A percentile compares a stretch with the other conserved stretches of the same genome.
These are phyloP conservation scores for Athalia circularis DNA, from an alignment of 2,888 invertebrate genomes.

Conservation along the genomic window DNA sequence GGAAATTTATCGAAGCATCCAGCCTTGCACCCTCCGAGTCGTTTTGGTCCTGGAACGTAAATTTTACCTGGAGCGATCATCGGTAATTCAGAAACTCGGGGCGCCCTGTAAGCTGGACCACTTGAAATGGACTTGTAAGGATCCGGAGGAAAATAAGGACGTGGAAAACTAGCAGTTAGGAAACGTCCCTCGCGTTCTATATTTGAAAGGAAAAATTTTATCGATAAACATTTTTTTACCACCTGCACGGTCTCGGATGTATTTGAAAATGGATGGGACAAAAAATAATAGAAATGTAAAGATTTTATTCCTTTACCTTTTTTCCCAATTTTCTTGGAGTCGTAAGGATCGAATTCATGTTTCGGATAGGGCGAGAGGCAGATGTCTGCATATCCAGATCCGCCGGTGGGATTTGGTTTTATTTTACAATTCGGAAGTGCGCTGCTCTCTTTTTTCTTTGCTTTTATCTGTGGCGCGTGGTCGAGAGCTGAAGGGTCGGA, in stretches of 20 bases:
- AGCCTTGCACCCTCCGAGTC: constrained; percentile 70
- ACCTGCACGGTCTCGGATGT: too few relatives aligned
- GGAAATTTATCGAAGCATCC: constrained; percentile 73
- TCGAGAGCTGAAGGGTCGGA: constrained; percentile 65
- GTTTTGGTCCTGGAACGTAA: constrained; percentile 64
- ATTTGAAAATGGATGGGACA: too few relatives aligned
- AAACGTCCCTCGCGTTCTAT: constrained; percentile 52
- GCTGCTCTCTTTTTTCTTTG: neutral
- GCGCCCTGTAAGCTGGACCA: constrained; percentile 61
- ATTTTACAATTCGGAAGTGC: constrained; percentile 61
- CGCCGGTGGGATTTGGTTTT: constrained; percentile 70
- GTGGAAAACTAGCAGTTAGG: constrained; percentile 53
- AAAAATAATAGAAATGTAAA: neutral
- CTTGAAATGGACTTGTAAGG: constrained; percentile 60
- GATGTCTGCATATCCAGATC: constrained; percentile 76
- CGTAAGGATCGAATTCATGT: constrained; percentile 63
- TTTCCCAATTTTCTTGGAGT: constrained; percentile 40
- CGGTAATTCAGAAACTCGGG: constrained; percentile 47
- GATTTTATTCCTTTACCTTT: constrained; percentile 3
- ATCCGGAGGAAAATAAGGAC: constrained; percentile 68
- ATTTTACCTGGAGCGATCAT: constrained; percentile 51
- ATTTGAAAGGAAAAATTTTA: neutral
- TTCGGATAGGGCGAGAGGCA: constrained; percentile 75
- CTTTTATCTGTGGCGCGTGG: constrained; percentile 59
- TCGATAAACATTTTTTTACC: neutral